Evolutionary conservation across 2,888 invertebrate species (phyloP).

Genomic region (Tachina grossa): DNA sequence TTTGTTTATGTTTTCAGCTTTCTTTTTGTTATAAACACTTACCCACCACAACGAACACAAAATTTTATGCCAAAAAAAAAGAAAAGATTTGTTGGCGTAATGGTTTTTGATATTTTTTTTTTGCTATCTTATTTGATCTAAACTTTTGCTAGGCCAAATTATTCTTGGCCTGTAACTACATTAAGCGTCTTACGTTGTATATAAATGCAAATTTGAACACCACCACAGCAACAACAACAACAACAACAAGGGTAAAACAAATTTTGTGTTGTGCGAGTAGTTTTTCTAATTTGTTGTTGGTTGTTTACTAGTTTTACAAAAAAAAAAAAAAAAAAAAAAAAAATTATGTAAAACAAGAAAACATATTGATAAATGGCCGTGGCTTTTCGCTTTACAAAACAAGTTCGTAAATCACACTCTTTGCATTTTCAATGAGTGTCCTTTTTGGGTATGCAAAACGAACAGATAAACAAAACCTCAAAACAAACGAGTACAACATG

Average conservation of each 20-base stretch:
- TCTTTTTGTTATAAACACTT: slow-evolving; percentile 12
- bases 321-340: too few species aligned
- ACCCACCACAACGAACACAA: neutral
- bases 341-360: slow-evolving; percentile 18
- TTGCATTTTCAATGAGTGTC: slow-evolving; percentile 40
- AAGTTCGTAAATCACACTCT: slow-evolving; percentile 69
- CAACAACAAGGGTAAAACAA: slow-evolving; percentile 12
- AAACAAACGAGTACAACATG: slow-evolving; percentile 23
- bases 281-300: neutral
- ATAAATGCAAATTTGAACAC: slow-evolving; percentile 23
- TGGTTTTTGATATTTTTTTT: slow-evolving; percentile 12
- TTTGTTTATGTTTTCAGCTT: slow-evolving; percentile 8
- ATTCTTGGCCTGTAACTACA: slow-evolving; percentile 41
- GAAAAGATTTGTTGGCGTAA: neutral
- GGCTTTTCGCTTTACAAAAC: slow-evolving; percentile 45
- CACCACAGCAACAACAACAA: too few species aligned
- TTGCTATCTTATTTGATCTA: neutral
- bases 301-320: too few species aligned
- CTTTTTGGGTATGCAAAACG: slow-evolving; percentile 11
- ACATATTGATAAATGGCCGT: slow-evolving; percentile 68
- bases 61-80: neutral
- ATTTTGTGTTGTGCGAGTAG: slow-evolving; percentile 5
- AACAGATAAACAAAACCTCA: slow-evolving; percentile 21
- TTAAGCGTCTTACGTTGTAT: slow-evolving; percentile 22
- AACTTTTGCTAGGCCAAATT: slow-evolving; percentile 27